Evolutionary conservation across 2,797 vertebrate species (phyloP), one percentile per base, ranked within the genome.

Genomic region (Adrianichthys oophorus): DNA sequence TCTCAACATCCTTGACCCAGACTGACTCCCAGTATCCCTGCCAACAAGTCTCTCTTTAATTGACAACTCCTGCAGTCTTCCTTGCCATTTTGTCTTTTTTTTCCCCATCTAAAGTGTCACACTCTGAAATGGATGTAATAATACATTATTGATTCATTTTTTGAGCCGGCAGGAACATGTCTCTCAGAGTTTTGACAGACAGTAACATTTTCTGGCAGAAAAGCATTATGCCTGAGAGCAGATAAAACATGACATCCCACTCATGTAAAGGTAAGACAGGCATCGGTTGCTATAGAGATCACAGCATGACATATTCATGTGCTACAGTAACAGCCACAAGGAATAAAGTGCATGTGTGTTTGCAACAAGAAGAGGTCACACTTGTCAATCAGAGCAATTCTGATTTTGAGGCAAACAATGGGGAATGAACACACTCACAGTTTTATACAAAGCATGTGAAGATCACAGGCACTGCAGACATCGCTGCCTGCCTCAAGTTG

Each of bases 251-350:
- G 26, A 54, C 51, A 24, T 66, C 48, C 43, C 62, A 42, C 51
- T 65, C 58, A 17, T 59, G 64, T 80, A 62, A 65, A 65, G 50
- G 73, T 62, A 46, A 59, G 41, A 54, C 49, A 3, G 13, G 12
- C 52, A 26, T 10, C 66, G 16, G 80, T 79, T 75, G 62, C 79
- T 69, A 79, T 80, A 64, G 76, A 13, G 13, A 82, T 65, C 41
- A 16, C 41, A 7, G 43, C 44, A 58, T 55, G 64, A 59, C 62
- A 65, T 49, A 59, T 60, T 48, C 42, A n/a, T 45, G 54, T 56
- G 52, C 29, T 52, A 43, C 47, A 54, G 50, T 65, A 62, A 70
- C 57, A 62, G 68, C 19, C n/a, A 32, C 64, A 23, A 16, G 24
- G 49, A 42, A 23, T 6, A 26, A 40, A 13, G 41, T 12, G 19